A percentile compares a stretch with the other conserved stretches of the same genome.
Conservation (phyloP, 2,888 invertebrate species). For the Fragum whitleyi region DNA sequence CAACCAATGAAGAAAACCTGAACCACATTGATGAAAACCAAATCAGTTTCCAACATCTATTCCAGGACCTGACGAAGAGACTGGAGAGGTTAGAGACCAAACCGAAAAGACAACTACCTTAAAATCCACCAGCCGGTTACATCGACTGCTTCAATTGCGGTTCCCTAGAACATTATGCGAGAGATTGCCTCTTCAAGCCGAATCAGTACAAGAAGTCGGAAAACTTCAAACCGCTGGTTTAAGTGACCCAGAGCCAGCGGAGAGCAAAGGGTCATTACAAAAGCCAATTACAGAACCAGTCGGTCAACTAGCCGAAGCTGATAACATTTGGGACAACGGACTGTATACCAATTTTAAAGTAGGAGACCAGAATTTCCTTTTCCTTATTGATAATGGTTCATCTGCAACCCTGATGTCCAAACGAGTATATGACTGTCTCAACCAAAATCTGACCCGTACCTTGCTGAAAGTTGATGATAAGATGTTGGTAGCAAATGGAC, state of each 20-base stretch:
- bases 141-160: background rate
- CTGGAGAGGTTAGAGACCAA: too few relatives aligned
- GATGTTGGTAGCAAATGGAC: slow-evolving; percentile 30
- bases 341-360: slow-evolving; percentile 9
- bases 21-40: too few relatives aligned
- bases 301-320: background rate
- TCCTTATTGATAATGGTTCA: slow-evolving; percentile 26
- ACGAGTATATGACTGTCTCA: background rate
- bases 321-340: slow-evolving; percentile 5
- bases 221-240: slow-evolving; percentile 30
- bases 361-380: background rate
- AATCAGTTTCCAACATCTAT: too few relatives aligned
- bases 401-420: slow-evolving; percentile 35
- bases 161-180: too few relatives aligned
- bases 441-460: background rate
- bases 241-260: too few relatives aligned
- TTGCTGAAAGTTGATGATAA: background rate
- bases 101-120: too few relatives aligned
- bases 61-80: too few relatives aligned
- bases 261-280: background rate
- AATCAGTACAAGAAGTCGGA: slow-evolving; percentile 17
- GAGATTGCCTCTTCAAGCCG: background rate
- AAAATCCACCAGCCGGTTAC: too few relatives aligned
- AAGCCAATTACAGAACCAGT: background rate
- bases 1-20: too few relatives aligned